Evolutionary conservation across 2,888 invertebrate species (phyloP).

Genomic region (Margaritifera margaritifera): DNA sequence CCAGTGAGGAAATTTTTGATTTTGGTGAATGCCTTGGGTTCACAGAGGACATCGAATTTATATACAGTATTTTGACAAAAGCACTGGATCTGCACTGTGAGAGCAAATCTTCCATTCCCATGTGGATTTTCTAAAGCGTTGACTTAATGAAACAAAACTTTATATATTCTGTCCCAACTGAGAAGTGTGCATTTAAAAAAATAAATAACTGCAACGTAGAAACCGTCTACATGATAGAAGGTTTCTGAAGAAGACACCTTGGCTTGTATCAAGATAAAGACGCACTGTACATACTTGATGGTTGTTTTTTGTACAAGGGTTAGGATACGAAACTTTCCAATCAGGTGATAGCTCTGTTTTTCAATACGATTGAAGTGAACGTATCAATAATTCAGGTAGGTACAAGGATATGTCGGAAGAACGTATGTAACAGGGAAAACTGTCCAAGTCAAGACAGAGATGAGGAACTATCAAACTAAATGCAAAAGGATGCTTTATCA

Average conservation of each 20-base stretch:
- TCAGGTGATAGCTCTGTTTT: too few species aligned
- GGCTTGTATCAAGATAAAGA: slow-evolving; percentile 24
- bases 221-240: slow-evolving; percentile 16
- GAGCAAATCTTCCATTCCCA: slow-evolving; percentile 34
- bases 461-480: too few species aligned
- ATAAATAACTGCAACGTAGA: slow-evolving; percentile 16
- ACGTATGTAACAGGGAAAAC: too few species aligned
- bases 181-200: slow-evolving; percentile 31
- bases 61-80: slow-evolving; percentile 45
- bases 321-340: too few species aligned
- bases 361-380: too few species aligned
- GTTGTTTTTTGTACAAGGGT: too few species aligned
- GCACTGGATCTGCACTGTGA: slow-evolving; percentile 23
- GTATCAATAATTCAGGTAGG: too few species aligned
- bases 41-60: slow-evolving; percentile 28
- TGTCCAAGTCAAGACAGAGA: too few species aligned
- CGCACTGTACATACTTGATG: too few species aligned
- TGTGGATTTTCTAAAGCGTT: slow-evolving; percentile 32
- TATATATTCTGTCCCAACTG: slow-evolving; percentile 35
- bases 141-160: slow-evolving; percentile 25
- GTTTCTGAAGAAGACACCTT: slow-evolving; percentile 40
- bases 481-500: too few species aligned
- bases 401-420: too few species aligned
- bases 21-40: slow-evolving; percentile 46
- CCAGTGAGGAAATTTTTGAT: slow-evolving; percentile 34